phyloP scores from a whole-genome alignment of 2,113 vertebrate species.

The Suricata suricatta region DNA sequence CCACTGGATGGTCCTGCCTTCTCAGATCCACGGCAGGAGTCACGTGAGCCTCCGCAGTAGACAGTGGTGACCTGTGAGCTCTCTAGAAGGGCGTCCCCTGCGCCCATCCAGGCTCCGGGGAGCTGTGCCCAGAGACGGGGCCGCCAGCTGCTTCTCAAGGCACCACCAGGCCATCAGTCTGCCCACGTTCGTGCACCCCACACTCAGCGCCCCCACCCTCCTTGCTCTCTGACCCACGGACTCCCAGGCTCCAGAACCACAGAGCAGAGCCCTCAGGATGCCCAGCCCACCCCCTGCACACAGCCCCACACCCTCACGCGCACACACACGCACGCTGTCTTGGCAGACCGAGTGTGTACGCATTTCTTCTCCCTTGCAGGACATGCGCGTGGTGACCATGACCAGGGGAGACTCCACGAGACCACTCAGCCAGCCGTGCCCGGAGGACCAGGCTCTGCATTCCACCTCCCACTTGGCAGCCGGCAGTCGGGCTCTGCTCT shows the following conservation, averaged over 20 bases:
- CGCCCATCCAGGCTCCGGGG: background rate
- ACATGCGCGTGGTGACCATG: background rate
- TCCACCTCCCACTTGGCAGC: accelerated
- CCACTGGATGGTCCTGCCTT: background rate
- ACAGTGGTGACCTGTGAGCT: background rate
- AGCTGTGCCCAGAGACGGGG: too few relatives aligned
- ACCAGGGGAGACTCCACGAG: background rate
- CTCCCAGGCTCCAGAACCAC: accelerated
- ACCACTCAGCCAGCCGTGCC: background rate
- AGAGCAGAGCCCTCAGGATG: background rate
- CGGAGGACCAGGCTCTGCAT: accelerated
- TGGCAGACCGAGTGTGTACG: accelerated
- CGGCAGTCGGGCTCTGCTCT: background rate
- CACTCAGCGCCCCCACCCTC: accelerated
- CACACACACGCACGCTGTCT: accelerated
- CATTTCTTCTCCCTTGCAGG: background rate
- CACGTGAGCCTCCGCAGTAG: background rate
- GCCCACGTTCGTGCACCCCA: accelerated
- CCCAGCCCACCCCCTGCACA: background rate
- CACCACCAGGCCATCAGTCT: background rate
- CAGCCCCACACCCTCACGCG: background rate
- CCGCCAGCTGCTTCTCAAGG: background rate
- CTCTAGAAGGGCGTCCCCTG: background rate
- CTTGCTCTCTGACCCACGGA: accelerated
- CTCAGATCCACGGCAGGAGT: background rate